Evolutionary conservation across 2,113 vertebrate genomes (phyloP).

Genomic region (Sphaerodactylus townsendi): DNA sequence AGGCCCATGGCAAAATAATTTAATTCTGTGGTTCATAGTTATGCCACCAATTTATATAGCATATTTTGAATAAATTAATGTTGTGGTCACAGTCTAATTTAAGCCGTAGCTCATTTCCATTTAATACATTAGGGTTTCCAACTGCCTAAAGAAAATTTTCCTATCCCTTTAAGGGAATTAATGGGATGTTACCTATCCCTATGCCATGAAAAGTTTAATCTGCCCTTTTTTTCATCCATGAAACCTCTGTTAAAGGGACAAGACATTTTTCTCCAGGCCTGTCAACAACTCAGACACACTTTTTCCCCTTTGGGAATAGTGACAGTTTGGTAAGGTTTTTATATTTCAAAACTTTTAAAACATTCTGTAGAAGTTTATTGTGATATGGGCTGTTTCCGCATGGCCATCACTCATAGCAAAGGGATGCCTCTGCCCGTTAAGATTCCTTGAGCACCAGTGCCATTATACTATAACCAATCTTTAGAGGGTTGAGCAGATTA

Average conservation of each 20-base stretch:
- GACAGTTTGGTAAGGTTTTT: slow-evolving; percentile 9
- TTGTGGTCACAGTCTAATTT: slow-evolving; percentile 1
- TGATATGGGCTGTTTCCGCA: too few relatives aligned
- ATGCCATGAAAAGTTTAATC: too few relatives aligned
- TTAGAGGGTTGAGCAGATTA: background rate
- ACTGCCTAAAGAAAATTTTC: too few relatives aligned
- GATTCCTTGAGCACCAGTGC: background rate
- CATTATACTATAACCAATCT: background rate
- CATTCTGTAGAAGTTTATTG: slow-evolving; percentile 8
- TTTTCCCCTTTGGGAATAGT: slow-evolving; percentile 6
- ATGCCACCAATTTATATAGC: background rate
- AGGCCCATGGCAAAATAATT: background rate
- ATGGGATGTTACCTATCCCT: too few relatives aligned
- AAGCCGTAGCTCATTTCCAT: slow-evolving; percentile 5
- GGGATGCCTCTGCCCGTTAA: background rate
- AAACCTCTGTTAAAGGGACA: too few relatives aligned
- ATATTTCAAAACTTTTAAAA: slow-evolving; percentile 2
- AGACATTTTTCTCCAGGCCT: too few relatives aligned
- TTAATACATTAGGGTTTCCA: background rate
- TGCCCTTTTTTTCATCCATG: too few relatives aligned
- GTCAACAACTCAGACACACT: background rate
- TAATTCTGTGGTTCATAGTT: background rate
- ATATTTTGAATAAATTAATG: background rate
- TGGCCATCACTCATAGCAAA: background rate
- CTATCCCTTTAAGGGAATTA: too few relatives aligned